Evolutionary conservation across 2,797 vertebrate species (phyloP).

Genomic region (Spondyliosoma cantharus): DNA sequence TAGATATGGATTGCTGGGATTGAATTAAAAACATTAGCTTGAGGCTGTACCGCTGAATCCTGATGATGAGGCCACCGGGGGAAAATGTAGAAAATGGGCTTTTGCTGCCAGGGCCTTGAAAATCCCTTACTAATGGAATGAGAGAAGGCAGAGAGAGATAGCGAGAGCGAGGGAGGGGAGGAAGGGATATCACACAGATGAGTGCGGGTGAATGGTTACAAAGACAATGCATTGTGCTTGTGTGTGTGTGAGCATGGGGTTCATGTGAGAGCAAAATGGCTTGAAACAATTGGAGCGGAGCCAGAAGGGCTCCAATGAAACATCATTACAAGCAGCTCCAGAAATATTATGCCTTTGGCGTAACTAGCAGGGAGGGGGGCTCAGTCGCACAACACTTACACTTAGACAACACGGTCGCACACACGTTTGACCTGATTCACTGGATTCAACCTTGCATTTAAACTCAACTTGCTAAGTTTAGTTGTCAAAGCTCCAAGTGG

Average conservation of each 20-base stretch:
- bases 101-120: constrained; percentile 75
- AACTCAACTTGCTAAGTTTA: constrained; percentile 14
- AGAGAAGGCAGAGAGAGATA: constrained; percentile 70
- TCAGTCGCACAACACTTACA: constrained; percentile 44
- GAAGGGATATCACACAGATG: constrained; percentile 61
- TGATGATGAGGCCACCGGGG: constrained; percentile 71
- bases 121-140: constrained; percentile 84
- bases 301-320: constrained; percentile 75
- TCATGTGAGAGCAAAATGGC: constrained; percentile 58
- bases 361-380: constrained; percentile 22
- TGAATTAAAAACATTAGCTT: constrained; percentile 83
- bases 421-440: constrained; percentile 28
- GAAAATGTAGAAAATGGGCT: constrained; percentile 78
- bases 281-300: constrained; percentile 71
- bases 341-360: constrained; percentile 59
- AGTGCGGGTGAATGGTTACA: constrained; percentile 63
- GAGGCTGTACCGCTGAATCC: constrained; percentile 71
- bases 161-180: constrained; percentile 42
- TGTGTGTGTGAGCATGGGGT: constrained; percentile 47
- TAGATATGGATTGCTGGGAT: constrained; percentile 75
- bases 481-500: constrained; percentile 7
- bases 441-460: constrained; percentile 16
- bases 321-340: constrained; percentile 74
- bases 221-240: constrained; percentile 67
- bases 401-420: constrained; percentile 26